A percentile compares a stretch with the other conserved stretches of the same genome.
Conservation (phyloP, 2,113 vertebrate species). For the Propithecus coquereli region DNA sequence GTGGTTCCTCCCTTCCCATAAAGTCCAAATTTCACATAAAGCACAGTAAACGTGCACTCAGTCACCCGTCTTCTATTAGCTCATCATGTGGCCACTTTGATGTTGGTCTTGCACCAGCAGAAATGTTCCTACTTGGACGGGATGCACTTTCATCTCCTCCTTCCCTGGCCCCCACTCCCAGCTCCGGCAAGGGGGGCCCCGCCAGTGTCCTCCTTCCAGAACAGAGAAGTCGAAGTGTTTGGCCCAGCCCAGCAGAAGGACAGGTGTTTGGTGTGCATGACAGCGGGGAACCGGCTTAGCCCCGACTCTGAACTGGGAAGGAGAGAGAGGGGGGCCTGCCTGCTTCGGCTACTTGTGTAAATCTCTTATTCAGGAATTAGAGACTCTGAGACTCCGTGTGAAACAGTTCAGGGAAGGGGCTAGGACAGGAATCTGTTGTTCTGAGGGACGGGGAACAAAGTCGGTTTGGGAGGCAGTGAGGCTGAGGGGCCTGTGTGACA, state of each 20-base stretch:
- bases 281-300: not conserved
- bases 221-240: not conserved
- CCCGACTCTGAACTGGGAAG: not conserved
- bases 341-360: not conserved
- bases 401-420: not conserved
- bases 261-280: not conserved
- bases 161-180: not conserved
- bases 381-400: not conserved
- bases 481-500: not conserved
- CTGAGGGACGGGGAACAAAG: not conserved
- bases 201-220: not conserved
- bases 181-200: not conserved
- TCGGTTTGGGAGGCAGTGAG: not conserved
- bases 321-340: not conserved
- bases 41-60: constrained; percentile 77
- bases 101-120: constrained; percentile 6
- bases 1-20: not conserved
- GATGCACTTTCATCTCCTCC: not conserved
- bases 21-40: constrained; percentile 64
- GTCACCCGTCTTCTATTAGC: constrained; percentile 72
- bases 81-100: constrained; percentile 66
- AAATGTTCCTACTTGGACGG: not conserved
- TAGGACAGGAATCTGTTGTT: not conserved
- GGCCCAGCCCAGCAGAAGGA: not conserved
- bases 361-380: not conserved